Conservation (phyloP, 1,140 invertebrate genomes). For the Zophobas atratus region DNA sequence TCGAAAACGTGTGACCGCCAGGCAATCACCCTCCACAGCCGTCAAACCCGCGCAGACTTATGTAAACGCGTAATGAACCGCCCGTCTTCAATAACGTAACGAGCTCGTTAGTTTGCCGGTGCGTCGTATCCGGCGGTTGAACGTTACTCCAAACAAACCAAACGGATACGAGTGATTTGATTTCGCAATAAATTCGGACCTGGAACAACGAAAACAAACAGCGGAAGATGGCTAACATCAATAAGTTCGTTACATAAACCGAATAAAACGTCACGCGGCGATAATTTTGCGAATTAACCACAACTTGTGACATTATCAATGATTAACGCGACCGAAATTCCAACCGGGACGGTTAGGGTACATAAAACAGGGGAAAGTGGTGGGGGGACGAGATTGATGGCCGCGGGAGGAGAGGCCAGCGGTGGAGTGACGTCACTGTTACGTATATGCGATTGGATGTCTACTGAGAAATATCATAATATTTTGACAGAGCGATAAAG, state of each 20-base stretch:
- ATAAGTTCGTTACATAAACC: conserved; percentile 43
- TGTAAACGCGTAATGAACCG: conserved; percentile 45
- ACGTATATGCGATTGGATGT: no score
- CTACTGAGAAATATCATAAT: no score
- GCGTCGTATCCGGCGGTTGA: conserved; percentile 44
- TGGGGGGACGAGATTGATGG: neutral
- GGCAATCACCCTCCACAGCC: conserved; percentile 26
- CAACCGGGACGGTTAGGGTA: conserved; percentile 30
- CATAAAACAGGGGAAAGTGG: conserved; percentile 19
- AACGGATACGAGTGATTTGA: conserved; percentile 40
- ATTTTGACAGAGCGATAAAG: no score
- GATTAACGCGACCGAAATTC: conserved; percentile 35
- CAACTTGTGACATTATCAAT: conserved; percentile 29
- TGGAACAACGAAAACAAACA: conserved; percentile 40
- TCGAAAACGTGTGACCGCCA: neutral
- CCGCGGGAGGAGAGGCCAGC: neutral
- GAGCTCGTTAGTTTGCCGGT: conserved; percentile 44
- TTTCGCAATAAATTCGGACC: conserved; percentile 31
- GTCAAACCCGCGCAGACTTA: conserved; percentile 14
- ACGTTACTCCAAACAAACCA: conserved; percentile 31
- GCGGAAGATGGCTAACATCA: conserved; percentile 21
- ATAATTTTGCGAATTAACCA: conserved; percentile 33
- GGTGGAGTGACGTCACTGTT: neutral
- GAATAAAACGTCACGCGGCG: conserved; percentile 34
- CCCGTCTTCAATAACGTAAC: conserved; percentile 45